Conservation (phyloP, 2,797 vertebrate genomes). For the Acestrorhynchus altus region DNA sequence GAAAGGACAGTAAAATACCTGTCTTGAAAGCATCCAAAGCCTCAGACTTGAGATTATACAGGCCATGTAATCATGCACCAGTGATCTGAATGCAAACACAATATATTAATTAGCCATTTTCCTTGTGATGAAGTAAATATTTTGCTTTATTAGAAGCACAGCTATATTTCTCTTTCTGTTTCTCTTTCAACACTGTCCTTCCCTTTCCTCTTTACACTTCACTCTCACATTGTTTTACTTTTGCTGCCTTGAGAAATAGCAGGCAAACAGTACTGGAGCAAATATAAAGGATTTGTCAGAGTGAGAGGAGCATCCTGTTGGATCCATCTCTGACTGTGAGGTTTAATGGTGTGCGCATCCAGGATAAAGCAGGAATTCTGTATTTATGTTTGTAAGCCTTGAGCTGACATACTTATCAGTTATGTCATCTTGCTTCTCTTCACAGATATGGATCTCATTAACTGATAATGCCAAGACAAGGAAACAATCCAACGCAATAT, state of each 20-base stretch:
- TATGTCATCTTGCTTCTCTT: slow-evolving; percentile 11
- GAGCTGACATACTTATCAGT: slow-evolving; percentile 48
- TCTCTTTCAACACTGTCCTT: not conserved
- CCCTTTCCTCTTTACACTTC: no score
- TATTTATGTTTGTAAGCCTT: slow-evolving; percentile 7
- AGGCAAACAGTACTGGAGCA: not conserved
- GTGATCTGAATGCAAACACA: not conserved
- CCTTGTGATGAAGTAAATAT: no score
- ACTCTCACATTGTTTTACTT: not conserved
- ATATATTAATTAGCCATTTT: not conserved
- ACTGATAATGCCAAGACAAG: no score
- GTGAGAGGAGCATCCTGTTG: not conserved
- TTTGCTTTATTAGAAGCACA: no score
- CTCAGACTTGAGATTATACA: slow-evolving; percentile 6
- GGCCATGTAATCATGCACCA: not conserved
- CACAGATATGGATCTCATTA: not conserved
- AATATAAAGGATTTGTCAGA: not conserved
- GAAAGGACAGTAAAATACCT: not conserved
- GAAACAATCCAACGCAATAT: no score
- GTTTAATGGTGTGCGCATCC: slow-evolving; percentile 43
- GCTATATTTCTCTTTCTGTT: no score
- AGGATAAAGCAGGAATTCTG: slow-evolving; percentile 47
- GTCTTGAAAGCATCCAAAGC: not conserved
- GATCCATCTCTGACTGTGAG: slow-evolving; percentile 23
- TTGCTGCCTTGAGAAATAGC: not conserved